Evolutionary conservation across 2,888 invertebrate species (phyloP).

Genomic region (Synergus itoensis): DNA sequence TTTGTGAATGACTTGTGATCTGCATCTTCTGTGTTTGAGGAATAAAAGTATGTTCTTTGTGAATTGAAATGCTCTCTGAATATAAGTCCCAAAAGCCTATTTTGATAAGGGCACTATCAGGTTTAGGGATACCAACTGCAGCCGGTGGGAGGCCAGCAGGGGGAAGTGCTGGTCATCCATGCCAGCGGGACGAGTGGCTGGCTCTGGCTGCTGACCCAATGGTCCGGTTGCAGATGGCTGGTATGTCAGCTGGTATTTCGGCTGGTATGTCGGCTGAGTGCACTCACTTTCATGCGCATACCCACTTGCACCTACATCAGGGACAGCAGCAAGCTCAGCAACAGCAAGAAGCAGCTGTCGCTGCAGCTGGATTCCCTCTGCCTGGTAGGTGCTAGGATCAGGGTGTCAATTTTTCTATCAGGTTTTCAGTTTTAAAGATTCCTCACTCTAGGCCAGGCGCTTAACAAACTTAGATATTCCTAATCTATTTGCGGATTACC

Average conservation of each 20-base stretch:
- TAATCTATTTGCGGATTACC: neutral
- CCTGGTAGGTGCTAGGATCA: conserved; percentile 76
- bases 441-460: neutral
- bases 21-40: neutral
- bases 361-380: conserved; percentile 78
- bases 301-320: conserved; percentile 92
- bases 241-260: conserved; percentile 92
- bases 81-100: conserved; percentile 11
- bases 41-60: neutral
- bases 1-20: neutral
- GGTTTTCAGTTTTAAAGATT: conserved; percentile 4
- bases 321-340: conserved; percentile 84
- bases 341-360: conserved; percentile 83
- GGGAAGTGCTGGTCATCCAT: conserved; percentile 80
- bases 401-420: conserved; percentile 61
- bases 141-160: conserved; percentile 76
- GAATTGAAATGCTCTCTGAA: neutral
- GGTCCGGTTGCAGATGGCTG: conserved; percentile 95
- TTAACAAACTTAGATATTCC: neutral
- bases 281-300: conserved; percentile 94
- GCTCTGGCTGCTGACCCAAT: conserved; percentile 94
- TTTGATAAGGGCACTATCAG: conserved; percentile 66
- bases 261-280: conserved; percentile 93
- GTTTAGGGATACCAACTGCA: conserved; percentile 77
- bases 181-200: conserved; percentile 87